Base-by-base conservation (phyloP, 2,113 vertebrate genomes). In the Larimichthys crocea region DNA sequence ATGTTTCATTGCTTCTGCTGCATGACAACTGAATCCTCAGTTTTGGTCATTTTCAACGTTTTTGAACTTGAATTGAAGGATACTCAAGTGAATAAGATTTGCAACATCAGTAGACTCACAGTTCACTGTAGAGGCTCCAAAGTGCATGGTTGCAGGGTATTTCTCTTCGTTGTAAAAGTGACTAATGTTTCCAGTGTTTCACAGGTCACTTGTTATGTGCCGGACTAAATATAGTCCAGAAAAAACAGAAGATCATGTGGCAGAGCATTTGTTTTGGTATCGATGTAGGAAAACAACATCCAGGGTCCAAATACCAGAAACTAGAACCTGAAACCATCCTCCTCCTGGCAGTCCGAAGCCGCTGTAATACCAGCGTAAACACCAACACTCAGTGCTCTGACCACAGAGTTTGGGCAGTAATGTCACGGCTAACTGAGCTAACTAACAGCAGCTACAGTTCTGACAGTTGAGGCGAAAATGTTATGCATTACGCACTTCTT, bases 11-110 rank as follows among this genome's bases (percentile, higher is more conserved):
- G 70, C 65, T 65, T 56, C 61, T 31, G 42, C 44, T 79, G 82
- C 60, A 19, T 31, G 74, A 68, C 74, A 26, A 17, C 35, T 44
- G 31, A 60, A 65, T 35, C 61, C 48, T 35, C 67, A 29, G 46
- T 69, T 42, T 49, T 74, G 78, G 57, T 78, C 63, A 70, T 64
- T 79, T 42, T 70, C n/a, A 22, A 71, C 26, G 69, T 77, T 79
- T 79, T 71, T 73, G 31, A 65, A 59, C 35, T 55, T 44, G 52
- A 79, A 60, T 57, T 76, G 63, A 79, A 65, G 71, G 61, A 69
- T 50, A 19, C 40, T 75, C 48, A 2, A 7, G 22, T 66, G 64
- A 76, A 62, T 50, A 40, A 40, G 59, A 79, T 76, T 59, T 59
- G 48, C 1, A 1, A 63, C 57, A 49, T 40, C 26, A 29, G 24